These are phyloP conservation scores for Oryzaephilus surinamensis DNA, from an alignment of 1,140 invertebrate species.

Conservation along the genomic window DNA sequence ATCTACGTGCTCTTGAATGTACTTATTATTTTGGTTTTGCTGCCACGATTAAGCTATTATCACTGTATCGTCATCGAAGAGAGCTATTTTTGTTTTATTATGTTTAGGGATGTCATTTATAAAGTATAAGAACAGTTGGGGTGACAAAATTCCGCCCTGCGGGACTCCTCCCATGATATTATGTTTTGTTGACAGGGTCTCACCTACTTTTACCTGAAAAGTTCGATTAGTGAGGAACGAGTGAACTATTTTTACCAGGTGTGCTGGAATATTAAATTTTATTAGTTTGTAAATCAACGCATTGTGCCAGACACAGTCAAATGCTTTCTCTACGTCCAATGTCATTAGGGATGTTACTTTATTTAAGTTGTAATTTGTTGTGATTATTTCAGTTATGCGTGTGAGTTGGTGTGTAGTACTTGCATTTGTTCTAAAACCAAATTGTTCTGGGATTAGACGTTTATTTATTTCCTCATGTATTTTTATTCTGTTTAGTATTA, in stretches of 20 bases:
- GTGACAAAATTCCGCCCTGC: conserved; percentile 21
- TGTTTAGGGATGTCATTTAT: conserved; percentile 14
- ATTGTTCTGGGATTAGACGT: conserved; percentile 8
- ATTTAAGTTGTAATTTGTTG: not conserved
- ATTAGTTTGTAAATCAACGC: conserved; percentile 1
- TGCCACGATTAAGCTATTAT: too few relatives aligned
- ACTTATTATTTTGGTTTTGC: too few relatives aligned
- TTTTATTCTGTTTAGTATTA: conserved; percentile 6
- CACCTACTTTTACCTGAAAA: not conserved
- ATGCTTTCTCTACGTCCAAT: conserved; percentile 23
- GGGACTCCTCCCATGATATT: conserved; percentile 20
- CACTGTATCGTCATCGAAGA: conserved; percentile 28
- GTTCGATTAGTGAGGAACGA: not conserved
- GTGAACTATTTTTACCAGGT: not conserved
- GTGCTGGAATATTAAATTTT: not conserved
- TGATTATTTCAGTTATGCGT: not conserved
- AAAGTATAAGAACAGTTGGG: conserved; percentile 18
- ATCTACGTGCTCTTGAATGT: too few relatives aligned
- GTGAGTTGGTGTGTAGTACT: not conserved
- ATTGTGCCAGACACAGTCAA: conserved; percentile 20
- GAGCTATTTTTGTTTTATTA: conserved; percentile 9
- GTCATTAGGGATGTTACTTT: not conserved
- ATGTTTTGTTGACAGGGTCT: not conserved
- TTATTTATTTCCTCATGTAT: not conserved
- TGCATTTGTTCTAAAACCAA: not conserved